Evolutionary conservation across 2,888 invertebrate genomes (phyloP).

Genomic region (Caenorhabditis parvicauda): DNA sequence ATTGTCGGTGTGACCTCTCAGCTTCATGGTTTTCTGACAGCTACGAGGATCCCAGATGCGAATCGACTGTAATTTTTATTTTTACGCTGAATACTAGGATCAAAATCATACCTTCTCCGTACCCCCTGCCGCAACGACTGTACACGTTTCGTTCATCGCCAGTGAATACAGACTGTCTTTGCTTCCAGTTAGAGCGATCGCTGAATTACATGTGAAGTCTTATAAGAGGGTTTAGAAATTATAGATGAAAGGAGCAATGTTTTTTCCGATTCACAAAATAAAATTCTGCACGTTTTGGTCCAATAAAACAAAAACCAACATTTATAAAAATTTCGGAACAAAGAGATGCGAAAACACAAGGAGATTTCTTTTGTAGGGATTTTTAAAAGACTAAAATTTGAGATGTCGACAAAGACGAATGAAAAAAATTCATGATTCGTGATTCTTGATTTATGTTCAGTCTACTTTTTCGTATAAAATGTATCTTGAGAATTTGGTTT

Average conservation of each 20-base stretch:
- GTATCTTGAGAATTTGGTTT: too few species aligned
- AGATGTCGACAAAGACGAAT: too few species aligned
- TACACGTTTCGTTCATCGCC: slow-evolving; percentile 94
- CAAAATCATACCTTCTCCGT: slow-evolving; percentile 74
- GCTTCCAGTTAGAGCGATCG: slow-evolving; percentile 90
- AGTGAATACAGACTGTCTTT: slow-evolving; percentile 97
- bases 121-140: slow-evolving; percentile 90
- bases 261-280: not conserved
- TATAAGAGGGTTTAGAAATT: too few species aligned
- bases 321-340: too few species aligned
- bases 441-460: too few species aligned
- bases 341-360: too few species aligned
- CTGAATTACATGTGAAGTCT: slow-evolving; percentile 65
- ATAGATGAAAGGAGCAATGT: slow-evolving; percentile 5
- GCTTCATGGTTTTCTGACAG: slow-evolving; percentile 88
- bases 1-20: slow-evolving; percentile 94
- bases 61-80: slow-evolving; percentile 68
- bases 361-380: too few species aligned
- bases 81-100: not conserved
- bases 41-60: slow-evolving; percentile 95
- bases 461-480: too few species aligned
- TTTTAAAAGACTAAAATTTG: too few species aligned
- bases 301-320: too few species aligned
- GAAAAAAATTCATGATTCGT: too few species aligned
- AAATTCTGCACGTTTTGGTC: not conserved